Base-by-base conservation (phyloP, 2,113 vertebrate species). In the Colistium nudipinnis region DNA sequence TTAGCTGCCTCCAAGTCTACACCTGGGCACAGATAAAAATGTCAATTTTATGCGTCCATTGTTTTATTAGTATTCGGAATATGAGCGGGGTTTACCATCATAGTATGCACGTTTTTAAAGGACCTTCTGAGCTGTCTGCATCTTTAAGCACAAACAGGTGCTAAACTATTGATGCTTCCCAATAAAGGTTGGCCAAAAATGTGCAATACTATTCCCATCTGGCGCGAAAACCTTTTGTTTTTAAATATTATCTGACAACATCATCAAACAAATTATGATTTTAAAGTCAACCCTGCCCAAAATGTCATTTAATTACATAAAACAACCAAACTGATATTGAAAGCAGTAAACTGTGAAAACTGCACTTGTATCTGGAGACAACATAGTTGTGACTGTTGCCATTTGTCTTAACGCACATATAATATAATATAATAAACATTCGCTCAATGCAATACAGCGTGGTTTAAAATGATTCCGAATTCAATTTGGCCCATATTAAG, bases 1-100 rank as follows among this genome's bases (percentile, higher is more conserved):
- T 96, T 95, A 1, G 93, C 93, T 45, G 94, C 92, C 69, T 96
- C 95, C 16, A 98, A 84, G 48, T 98, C 96, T 63, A 96, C 84
- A 45, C 95, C 97, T 98, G 61, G 0, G 78, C 9, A 68, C 3
- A 22, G 31, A 52, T 14, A 57, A 25, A 39, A 20, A 52, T 22
- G 36, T 36, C 1, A 44, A 22, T 35, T 30, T 14, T 13, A 54
- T 2, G 16, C 1, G 0, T 12, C 7, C 2, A 4, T 11, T 35
- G 16, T 36, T 56, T 30, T 12, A 11, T 48, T 8, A 3, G 11
- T 33, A 27, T 38, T 20, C 20, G 33, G 7, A 56, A 14, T 17
- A n/a, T 57, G 22, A 57, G 1, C n/a, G n/a, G n/a, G n/a, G n/a
- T n/a, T n/a, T n/a, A n/a, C n/a, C n/a, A n/a, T n/a, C n/a, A n/a